phyloP scores from a whole-genome alignment of 2,888 invertebrate genomes.

The Lymantria monacha region DNA sequence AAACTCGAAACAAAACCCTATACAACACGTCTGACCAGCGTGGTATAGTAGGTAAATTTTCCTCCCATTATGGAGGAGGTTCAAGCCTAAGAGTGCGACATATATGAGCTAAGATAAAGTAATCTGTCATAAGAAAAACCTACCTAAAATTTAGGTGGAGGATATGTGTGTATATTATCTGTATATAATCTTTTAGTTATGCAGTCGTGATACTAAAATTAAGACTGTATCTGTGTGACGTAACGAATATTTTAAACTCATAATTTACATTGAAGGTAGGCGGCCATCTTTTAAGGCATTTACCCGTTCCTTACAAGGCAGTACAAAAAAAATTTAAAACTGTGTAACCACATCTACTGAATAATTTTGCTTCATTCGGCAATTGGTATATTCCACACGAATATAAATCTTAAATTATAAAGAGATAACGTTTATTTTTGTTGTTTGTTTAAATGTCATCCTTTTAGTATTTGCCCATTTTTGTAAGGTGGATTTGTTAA shows the following conservation, averaged over 20 bases:
- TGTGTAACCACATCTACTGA: constrained; percentile 15
- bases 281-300: constrained; percentile 26
- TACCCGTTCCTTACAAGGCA: constrained; percentile 18
- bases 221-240: constrained; percentile 10
- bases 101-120: too few relatives aligned
- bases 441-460: not conserved
- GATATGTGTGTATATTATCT: too few relatives aligned
- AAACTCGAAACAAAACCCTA: too few relatives aligned
- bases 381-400: constrained; percentile 7
- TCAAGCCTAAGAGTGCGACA: too few relatives aligned
- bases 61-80: too few relatives aligned
- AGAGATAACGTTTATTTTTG: not conserved
- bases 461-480: constrained; percentile 8
- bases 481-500: constrained; percentile 19
- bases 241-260: constrained; percentile 23
- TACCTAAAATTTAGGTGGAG: too few relatives aligned
- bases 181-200: too few relatives aligned
- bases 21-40: too few relatives aligned
- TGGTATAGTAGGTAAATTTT: too few relatives aligned
- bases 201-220: not conserved
- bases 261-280: constrained; percentile 20
- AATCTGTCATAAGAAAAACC: too few relatives aligned
- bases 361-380: constrained; percentile 19
- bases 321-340: constrained; percentile 12
- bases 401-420: constrained; percentile 5